A percentile compares a stretch with the other conserved stretches of the same genome.
These are phyloP conservation scores for Leptoteleia sp. DNA, from an alignment of 1,140 invertebrate species.

Conservation along the genomic window DNA sequence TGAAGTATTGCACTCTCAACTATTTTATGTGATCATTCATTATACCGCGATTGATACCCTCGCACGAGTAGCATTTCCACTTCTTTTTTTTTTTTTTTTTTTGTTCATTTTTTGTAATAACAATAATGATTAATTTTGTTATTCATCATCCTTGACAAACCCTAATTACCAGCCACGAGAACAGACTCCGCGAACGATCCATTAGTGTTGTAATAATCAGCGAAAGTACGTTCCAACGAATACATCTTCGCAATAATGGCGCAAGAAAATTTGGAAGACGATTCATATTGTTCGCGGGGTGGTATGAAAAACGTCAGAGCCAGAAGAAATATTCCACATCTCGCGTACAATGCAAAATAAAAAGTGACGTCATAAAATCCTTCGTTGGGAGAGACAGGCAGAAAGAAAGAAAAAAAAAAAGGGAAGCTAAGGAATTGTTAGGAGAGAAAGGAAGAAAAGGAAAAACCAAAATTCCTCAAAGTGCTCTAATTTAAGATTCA, in stretches of 20 bases:
- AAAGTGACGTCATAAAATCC: conserved; percentile 39
- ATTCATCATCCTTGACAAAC: too few species aligned
- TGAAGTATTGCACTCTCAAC: conserved; percentile 17
- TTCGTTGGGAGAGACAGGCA: conserved; percentile 11
- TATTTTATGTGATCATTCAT: conserved; percentile 27
- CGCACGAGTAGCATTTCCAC: too few species aligned
- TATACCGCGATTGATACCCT: background rate
- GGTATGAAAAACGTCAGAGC: conserved; percentile 32
- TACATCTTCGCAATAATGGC: background rate
- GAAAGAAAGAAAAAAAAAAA: conserved; percentile 3
- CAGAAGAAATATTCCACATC: conserved; percentile 35
- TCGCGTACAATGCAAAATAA: conserved; percentile 15
- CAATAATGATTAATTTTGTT: background rate
- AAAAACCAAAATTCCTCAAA: too few species aligned
- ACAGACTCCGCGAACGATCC: too few species aligned
- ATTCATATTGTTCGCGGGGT: conserved; percentile 30
- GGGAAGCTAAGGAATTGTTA: too few species aligned
- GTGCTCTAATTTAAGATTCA: too few species aligned
- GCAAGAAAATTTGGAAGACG: background rate
- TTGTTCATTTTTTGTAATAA: too few species aligned
- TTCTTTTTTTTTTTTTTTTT: too few species aligned
- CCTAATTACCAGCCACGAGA: too few species aligned
- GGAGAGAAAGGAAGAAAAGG: too few species aligned
- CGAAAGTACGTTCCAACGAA: background rate
- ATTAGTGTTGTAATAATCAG: background rate